Evolutionary conservation across 2,113 vertebrate genomes (phyloP).

Genomic region (Dendrocopos noguchii): DNA sequence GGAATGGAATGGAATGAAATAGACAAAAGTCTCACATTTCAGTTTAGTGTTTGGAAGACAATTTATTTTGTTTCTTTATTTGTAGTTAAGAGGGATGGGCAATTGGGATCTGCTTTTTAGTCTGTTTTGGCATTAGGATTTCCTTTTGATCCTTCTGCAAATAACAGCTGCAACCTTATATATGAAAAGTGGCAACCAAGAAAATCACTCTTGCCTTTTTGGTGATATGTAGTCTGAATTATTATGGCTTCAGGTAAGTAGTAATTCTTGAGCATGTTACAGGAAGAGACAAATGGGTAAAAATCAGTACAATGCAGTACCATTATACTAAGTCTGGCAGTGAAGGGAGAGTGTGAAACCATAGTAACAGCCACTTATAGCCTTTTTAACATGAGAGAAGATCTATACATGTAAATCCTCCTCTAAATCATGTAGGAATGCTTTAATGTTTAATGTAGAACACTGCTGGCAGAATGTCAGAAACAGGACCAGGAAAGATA

Average conservation of each 20-base stretch:
- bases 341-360: background rate
- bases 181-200: background rate
- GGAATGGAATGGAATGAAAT: background rate
- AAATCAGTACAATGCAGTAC: background rate
- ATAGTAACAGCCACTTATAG: conserved; percentile 10
- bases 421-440: background rate
- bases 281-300: background rate
- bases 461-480: background rate
- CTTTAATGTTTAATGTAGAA: background rate
- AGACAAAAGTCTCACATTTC: background rate
- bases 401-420: background rate
- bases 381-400: background rate
- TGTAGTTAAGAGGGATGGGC: background rate
- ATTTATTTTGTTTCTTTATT: background rate
- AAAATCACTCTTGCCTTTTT: background rate
- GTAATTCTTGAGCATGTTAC: background rate
- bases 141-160: background rate
- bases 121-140: background rate
- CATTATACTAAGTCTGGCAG: background rate
- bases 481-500: background rate
- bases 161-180: background rate
- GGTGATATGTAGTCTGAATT: background rate
- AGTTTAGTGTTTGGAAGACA: background rate
- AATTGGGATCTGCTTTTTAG: background rate
- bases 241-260: background rate